Evolutionary conservation across 2,797 vertebrate genomes (phyloP).

Genomic region (Echiichthys vipera): DNA sequence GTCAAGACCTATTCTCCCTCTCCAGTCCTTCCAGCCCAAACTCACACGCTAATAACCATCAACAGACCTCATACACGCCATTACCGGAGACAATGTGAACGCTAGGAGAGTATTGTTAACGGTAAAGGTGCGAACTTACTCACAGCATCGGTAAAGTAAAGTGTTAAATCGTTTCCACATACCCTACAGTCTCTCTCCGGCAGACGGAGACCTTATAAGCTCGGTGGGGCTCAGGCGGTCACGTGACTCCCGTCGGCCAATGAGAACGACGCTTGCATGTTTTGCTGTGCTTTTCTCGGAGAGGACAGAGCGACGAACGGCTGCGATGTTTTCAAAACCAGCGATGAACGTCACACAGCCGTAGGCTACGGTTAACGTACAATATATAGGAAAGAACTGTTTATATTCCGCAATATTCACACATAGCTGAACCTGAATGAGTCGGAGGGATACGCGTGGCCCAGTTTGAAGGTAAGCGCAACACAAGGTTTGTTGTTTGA

Average conservation of each 20-base stretch:
- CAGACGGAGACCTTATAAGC: constrained; percentile 76
- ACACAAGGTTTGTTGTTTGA: constrained; percentile 47
- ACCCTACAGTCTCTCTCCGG: constrained; percentile 69
- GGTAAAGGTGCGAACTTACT: constrained; percentile 34
- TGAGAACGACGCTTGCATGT: constrained; percentile 72
- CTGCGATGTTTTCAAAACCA: constrained; percentile 89
- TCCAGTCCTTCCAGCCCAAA: constrained; percentile 47
- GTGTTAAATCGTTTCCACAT: constrained; percentile 66
- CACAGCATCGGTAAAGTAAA: constrained; percentile 6
- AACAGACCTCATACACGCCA: not conserved
- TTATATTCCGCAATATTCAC: constrained; percentile 56
- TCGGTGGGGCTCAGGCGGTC: constrained; percentile 64
- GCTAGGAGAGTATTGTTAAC: constrained; percentile 1
- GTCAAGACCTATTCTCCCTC: constrained; percentile 77
- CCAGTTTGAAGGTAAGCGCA: constrained; percentile 80
- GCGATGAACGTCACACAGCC: constrained; percentile 83
- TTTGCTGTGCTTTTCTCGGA: constrained; percentile 85
- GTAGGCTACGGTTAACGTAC: constrained; percentile 80
- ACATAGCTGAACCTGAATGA: constrained; percentile 60
- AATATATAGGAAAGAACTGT: constrained; percentile 67
- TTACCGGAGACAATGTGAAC: not conserved
- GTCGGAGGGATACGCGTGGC: constrained; percentile 56
- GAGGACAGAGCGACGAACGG: constrained; percentile 79
- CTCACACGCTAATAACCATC: constrained; percentile 14
- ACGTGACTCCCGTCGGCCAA: constrained; percentile 77